phyloP scores from a whole-genome alignment of 2,113 vertebrate species.

The Esox niger region DNA sequence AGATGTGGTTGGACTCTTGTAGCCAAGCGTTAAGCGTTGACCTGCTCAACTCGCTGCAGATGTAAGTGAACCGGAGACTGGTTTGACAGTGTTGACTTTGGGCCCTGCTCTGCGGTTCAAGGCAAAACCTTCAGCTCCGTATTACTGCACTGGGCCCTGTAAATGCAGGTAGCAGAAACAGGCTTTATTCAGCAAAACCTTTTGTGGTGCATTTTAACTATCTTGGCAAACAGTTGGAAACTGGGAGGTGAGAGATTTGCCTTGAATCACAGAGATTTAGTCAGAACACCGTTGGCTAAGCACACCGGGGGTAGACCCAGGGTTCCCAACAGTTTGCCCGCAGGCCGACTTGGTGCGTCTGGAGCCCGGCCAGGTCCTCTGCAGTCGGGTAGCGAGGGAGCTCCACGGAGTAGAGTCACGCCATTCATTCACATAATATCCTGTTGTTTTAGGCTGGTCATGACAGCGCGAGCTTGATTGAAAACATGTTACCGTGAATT shows the following conservation, averaged over 20 bases:
- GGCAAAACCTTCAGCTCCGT: slow-evolving; percentile 11
- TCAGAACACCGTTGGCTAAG: slow-evolving; percentile 16
- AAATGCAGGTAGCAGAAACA: slow-evolving; percentile 28
- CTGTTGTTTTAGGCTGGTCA: slow-evolving; percentile 60
- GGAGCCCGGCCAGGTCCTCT: slow-evolving; percentile 26
- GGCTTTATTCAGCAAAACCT: background rate
- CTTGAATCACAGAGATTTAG: slow-evolving; percentile 24
- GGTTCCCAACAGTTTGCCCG: slow-evolving; percentile 39
- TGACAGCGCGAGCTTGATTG: slow-evolving; percentile 54
- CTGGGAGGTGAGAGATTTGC: slow-evolving; percentile 21
- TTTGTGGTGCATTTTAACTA: slow-evolving; percentile 24
- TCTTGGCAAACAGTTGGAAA: slow-evolving; percentile 10
- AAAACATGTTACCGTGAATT: slow-evolving; percentile 49
- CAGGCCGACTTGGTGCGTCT: slow-evolving; percentile 36
- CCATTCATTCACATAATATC: slow-evolving; percentile 60
- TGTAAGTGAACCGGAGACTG: slow-evolving; percentile 42
- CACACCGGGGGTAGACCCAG: slow-evolving; percentile 19
- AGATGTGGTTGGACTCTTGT: slow-evolving; percentile 26
- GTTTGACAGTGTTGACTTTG: slow-evolving; percentile 53
- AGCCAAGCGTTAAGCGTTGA: slow-evolving; percentile 38
- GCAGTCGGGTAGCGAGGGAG: slow-evolving; percentile 29
- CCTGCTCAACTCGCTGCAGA: slow-evolving; percentile 22
- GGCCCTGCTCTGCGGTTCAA: slow-evolving; percentile 28
- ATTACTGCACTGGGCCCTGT: slow-evolving; percentile 14
- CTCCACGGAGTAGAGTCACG: background rate